Conservation (phyloP, 2,113 vertebrate species). For the Oncorhynchus mykiss region DNA sequence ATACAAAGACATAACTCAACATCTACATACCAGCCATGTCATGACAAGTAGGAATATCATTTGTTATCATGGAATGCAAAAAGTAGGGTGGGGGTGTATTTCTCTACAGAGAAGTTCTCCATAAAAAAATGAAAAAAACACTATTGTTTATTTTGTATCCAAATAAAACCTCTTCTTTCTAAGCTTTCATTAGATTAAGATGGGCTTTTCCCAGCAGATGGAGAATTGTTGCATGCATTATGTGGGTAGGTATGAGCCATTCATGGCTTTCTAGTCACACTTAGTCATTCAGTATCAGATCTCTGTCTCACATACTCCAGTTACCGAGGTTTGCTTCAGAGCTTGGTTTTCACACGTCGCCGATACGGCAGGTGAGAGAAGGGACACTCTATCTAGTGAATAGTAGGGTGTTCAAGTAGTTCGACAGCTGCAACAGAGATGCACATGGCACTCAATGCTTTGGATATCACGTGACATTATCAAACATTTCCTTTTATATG, state of each 20-base stretch:
- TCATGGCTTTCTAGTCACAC: slow-evolving; percentile 29
- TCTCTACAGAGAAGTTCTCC: background rate
- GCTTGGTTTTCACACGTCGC: slow-evolving; percentile 31
- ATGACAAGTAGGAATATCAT: background rate
- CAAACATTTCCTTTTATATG: too few species aligned
- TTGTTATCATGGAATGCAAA: background rate
- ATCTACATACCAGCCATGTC: background rate
- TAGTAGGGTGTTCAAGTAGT: background rate
- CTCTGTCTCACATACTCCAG: slow-evolving; percentile 32
- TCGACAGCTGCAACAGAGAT: background rate
- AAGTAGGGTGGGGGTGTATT: background rate
- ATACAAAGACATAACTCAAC: slow-evolving; percentile 17
- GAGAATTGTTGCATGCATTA: background rate
- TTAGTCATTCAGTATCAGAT: slow-evolving; percentile 31
- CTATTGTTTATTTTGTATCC: background rate
- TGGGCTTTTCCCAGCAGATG: too few species aligned
- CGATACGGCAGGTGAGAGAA: slow-evolving; percentile 23
- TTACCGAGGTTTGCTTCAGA: slow-evolving; percentile 46
- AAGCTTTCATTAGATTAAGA: background rate
- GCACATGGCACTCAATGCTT: too few species aligned
- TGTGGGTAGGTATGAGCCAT: background rate
- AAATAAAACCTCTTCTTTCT: background rate
- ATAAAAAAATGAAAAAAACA: too few species aligned
- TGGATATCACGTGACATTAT: too few species aligned
- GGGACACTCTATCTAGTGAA: background rate